These are phyloP conservation scores for Venustoraphidia nigricollis DNA, from an alignment of 2,888 invertebrate species.

Conservation along the genomic window DNA sequence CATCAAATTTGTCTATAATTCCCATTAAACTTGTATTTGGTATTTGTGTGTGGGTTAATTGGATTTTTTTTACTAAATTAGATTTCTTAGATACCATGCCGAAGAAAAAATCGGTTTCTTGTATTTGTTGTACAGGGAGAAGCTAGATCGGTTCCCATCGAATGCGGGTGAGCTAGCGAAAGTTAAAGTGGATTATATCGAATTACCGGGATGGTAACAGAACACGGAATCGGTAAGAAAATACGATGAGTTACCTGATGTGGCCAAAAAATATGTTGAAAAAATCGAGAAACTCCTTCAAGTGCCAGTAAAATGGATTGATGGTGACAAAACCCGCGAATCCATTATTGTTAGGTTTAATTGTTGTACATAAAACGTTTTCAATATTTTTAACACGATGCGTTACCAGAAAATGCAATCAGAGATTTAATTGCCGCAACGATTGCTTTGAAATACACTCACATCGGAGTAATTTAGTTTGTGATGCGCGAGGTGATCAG, in stretches of 20 bases:
- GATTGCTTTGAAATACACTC: conserved; percentile 92
- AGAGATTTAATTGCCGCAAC: conserved; percentile 91
- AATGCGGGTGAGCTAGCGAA: conserved; percentile 56
- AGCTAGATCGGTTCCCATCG: conserved; percentile 73
- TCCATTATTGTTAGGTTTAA: conserved; percentile 50
- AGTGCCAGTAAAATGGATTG: conserved; percentile 91
- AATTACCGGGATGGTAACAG: conserved; percentile 77
- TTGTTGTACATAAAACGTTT: too few species aligned
- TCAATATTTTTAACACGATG: conserved; percentile 29
- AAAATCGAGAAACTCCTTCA: conserved; percentile 66
- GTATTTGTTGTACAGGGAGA: conserved; percentile 68
- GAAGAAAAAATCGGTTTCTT: conserved; percentile 38
- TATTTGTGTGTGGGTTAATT: too few species aligned
- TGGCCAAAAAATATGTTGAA: conserved; percentile 70
- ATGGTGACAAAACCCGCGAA: conserved; percentile 88
- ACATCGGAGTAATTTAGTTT: conserved; percentile 98
- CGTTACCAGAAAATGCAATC: conserved; percentile 55
- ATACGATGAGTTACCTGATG: conserved; percentile 64
- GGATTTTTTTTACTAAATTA: conserved; percentile 95
- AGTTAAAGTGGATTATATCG: conserved; percentile 73
- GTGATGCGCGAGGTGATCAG: conserved; percentile 86
- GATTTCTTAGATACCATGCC: conserved; percentile 82
- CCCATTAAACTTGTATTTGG: too few species aligned
- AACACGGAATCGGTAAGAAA: conserved; percentile 64
- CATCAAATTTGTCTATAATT: too few species aligned